These are phyloP conservation scores for Coleophora flavipennella DNA, from an alignment of 2,888 invertebrate genomes.

Conservation along the genomic window DNA sequence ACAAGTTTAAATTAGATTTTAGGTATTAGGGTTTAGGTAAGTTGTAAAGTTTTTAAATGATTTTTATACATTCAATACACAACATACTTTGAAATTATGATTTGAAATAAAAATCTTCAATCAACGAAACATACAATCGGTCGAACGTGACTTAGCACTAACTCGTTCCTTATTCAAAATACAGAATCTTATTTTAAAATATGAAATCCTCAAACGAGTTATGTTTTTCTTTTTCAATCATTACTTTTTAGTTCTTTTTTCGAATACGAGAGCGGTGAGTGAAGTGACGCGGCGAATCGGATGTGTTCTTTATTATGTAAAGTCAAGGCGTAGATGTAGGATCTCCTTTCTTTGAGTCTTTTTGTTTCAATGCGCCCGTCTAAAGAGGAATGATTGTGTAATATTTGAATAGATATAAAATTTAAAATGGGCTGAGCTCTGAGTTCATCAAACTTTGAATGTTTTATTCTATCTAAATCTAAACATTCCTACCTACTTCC, in stretches of 20 bases:
- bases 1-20: no score
- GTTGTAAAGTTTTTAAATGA: no score
- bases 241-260: conserved; percentile 4
- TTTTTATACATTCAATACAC: no score
- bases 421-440: no score
- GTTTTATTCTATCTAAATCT: no score
- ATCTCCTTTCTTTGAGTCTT: not conserved
- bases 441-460: no score
- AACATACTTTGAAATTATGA: no score
- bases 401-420: no score
- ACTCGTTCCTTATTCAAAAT: conserved; percentile 46
- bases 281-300: conserved; percentile 8
- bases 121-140: not conserved
- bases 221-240: conserved; percentile 1
- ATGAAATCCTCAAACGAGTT: conserved; percentile 28
- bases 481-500: no score
- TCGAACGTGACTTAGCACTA: conserved; percentile 55
- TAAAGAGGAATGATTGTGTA: not conserved
- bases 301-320: conserved; percentile 7
- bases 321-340: conserved; percentile 1
- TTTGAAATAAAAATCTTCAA: no score
- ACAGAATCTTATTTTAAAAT: conserved; percentile 59
- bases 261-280: conserved; percentile 9
- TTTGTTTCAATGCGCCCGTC: no score
- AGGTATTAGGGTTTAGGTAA: no score